Evolutionary conservation across 1,140 invertebrate species (phyloP).

Genomic region (Mycetomoellerius zeteki): DNA sequence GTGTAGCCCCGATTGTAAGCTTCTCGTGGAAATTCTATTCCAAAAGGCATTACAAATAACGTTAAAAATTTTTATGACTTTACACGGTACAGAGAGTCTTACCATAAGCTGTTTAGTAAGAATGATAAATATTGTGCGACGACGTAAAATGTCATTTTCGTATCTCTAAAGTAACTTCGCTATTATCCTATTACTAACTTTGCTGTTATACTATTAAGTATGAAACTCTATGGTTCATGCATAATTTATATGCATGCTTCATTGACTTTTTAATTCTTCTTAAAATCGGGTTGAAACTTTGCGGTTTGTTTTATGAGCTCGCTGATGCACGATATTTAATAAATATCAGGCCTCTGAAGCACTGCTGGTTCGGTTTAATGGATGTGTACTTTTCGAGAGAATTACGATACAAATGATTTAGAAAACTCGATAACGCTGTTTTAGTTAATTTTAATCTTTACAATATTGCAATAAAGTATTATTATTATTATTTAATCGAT

Average conservation of each 20-base stretch:
- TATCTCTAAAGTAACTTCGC: slow-evolving; percentile 56
- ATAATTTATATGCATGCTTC: slow-evolving; percentile 61
- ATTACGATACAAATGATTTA: neutral
- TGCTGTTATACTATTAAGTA: slow-evolving; percentile 61
- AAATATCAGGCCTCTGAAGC: slow-evolving; percentile 17
- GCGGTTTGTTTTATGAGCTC: slow-evolving; percentile 21
- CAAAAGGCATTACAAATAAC: neutral
- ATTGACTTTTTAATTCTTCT: slow-evolving; percentile 58
- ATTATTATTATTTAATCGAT: too few species aligned
- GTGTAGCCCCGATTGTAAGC: neutral
- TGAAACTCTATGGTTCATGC: slow-evolving; percentile 55
- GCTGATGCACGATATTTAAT: slow-evolving; percentile 23
- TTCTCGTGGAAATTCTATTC: neutral
- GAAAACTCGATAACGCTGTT: neutral
- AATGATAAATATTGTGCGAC: slow-evolving; percentile 63
- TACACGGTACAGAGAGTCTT: slow-evolving; percentile 18
- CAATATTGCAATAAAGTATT: too few species aligned
- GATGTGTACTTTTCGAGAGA: neutral
- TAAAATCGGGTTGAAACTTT: slow-evolving; percentile 47
- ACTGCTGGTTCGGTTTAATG: slow-evolving; percentile 12
- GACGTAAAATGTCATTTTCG: slow-evolving; percentile 63
- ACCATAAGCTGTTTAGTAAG: slow-evolving; percentile 50
- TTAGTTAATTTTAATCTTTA: too few species aligned
- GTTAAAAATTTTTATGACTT: slow-evolving; percentile 20
- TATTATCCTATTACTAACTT: slow-evolving; percentile 66